Base-by-base conservation (phyloP, 64 coral and sea anemone species). In the Stichodactyla helianthus region DNA sequence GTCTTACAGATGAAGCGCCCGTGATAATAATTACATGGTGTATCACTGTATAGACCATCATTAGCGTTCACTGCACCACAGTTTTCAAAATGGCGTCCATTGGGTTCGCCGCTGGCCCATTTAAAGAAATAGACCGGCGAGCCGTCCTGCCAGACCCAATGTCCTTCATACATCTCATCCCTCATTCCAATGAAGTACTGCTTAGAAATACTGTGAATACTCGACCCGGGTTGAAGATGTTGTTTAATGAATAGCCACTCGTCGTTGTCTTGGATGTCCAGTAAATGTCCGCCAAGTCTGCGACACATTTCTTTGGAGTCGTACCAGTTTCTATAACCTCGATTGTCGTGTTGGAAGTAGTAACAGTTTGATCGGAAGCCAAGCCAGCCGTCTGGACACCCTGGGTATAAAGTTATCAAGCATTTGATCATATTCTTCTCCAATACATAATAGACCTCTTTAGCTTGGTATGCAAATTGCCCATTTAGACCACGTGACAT, bases 121-220 rank as follows among this genome's bases (percentile, higher is more conserved):
- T 53, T 81, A 8, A 81, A 51, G 78, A 81, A 81, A 51, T 54
- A 28, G 6, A 54, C 78, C 7, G 26, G 52, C 1, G 78, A 52
- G 0, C 78, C 78, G 53, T 81, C 78, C 50, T 81, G 78, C 78
- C 78, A 81, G 15, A 54, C 6, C 78, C 78, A 81, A 7, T 54
- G 52, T 8, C 50, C 35, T 5, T 81, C 78, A 51, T 12, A 54
- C 5, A 5, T 12, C 44, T 81, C 50, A 51, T 81, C 78, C 0
- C 51, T 51, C 78, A 81, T 81, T n/a, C 78, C 78, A 19, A 81
- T 81, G 78, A 81, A 81, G 50, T 81, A 81, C 50, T 81, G 78
- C 53, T 81, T 81, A 27, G 68, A 1, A 26, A 74, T 23, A 13
- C 25, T 23, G 10, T 74, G 23, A 27, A 31, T 23, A 31, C 7